Conservation (phyloP, 1,140 invertebrate genomes). For the Cecropterus lyciades region DNA sequence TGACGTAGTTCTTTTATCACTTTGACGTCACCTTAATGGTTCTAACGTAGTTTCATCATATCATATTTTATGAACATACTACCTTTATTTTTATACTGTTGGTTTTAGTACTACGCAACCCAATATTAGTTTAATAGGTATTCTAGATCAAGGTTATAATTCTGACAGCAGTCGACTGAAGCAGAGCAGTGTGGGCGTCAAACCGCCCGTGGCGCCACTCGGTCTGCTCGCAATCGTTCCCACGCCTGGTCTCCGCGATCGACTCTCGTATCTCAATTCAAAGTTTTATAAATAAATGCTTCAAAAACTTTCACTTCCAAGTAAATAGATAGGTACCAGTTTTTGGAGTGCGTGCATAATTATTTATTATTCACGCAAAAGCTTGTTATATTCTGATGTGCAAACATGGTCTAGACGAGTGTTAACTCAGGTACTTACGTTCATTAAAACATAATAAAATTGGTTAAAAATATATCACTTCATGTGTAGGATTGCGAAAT, state of each 20-base stretch:
- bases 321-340: conserved; percentile 60
- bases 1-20: too few species aligned
- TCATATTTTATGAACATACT: too few species aligned
- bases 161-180: background rate
- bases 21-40: too few species aligned
- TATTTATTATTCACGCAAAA: conserved; percentile 50
- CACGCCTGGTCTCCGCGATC: conserved; percentile 51
- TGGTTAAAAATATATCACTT: too few species aligned
- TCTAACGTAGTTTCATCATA: too few species aligned
- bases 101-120: too few species aligned
- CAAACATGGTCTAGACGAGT: conserved; percentile 8
- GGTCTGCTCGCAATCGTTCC: conserved; percentile 63
- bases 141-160: background rate
- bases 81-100: too few species aligned
- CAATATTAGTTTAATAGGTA: background rate
- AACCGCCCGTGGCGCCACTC: conserved; percentile 71
- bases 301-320: conserved; percentile 74
- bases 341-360: conserved; percentile 67
- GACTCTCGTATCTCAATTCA: conserved; percentile 54
- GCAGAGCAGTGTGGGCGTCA: conserved; percentile 47
- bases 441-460: too few species aligned
- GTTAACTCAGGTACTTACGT: background rate
- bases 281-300: conserved; percentile 68
- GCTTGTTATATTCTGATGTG: conserved; percentile 36
- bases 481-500: too few species aligned